A percentile compares a stretch with the other conserved stretches of the same genome.
These are phyloP conservation scores for Psittacula echo DNA, from an alignment of 2,797 vertebrate species.

Conservation along the genomic window DNA sequence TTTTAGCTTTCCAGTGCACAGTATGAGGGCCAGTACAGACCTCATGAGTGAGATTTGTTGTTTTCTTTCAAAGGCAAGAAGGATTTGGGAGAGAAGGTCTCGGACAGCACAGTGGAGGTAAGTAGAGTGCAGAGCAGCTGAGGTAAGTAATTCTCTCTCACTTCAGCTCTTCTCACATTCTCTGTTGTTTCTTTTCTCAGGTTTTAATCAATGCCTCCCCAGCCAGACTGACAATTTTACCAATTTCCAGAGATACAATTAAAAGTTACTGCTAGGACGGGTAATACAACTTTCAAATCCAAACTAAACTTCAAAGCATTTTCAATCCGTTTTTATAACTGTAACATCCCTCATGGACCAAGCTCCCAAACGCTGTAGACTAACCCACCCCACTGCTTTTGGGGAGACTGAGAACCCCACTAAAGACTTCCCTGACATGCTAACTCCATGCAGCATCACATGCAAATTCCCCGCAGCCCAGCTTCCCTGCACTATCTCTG, in stretches of 20 bases:
- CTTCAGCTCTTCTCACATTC: constrained; percentile 81
- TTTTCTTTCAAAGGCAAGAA: constrained; percentile 89
- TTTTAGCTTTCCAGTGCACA: neutral
- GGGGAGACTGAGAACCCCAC: constrained; percentile 57
- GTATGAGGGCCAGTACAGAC: neutral
- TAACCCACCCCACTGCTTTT: constrained; percentile 72
- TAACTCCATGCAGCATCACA: constrained; percentile 70
- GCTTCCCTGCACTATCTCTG: constrained; percentile 64
- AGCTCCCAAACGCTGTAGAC: constrained; percentile 70
- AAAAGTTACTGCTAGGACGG: constrained; percentile 86
- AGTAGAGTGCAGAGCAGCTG: constrained; percentile 82
- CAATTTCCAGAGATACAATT: constrained; percentile 87
- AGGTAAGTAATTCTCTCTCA: constrained; percentile 79
- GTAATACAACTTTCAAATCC: constrained; percentile 79
- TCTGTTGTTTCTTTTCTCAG: constrained; percentile 87
- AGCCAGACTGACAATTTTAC: constrained; percentile 86
- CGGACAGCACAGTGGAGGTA: constrained; percentile 95
- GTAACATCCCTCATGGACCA: constrained; percentile 76
- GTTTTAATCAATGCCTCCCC: constrained; percentile 87
- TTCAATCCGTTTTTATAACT: constrained; percentile 71
- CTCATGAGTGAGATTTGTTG: constrained; percentile 26
- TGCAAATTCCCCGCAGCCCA: constrained; percentile 49
- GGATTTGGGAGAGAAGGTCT: constrained; percentile 88
- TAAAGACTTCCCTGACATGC: constrained; percentile 54
- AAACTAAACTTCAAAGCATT: constrained; percentile 76